A percentile compares a stretch with the other conserved stretches of the same genome.
These are phyloP conservation scores for Dusona sp. DNA, from an alignment of 2,888 invertebrate genomes.

Conservation along the genomic window DNA sequence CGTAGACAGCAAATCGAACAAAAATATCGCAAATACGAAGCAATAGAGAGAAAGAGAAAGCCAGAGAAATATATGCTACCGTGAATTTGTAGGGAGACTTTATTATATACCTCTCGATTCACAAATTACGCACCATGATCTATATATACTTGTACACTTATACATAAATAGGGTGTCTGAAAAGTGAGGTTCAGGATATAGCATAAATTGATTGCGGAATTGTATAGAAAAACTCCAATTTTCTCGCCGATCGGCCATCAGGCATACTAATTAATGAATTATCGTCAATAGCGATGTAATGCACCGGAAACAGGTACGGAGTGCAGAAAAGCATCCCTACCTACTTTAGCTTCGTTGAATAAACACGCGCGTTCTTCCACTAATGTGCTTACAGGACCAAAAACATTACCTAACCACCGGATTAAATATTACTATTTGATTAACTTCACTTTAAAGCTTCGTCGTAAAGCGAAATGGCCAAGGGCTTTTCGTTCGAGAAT, in stretches of 20 bases:
- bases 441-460: neutral
- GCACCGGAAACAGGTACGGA: neutral
- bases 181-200: neutral
- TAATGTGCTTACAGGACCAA: neutral
- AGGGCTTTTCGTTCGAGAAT: neutral
- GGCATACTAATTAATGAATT: neutral
- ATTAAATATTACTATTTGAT: neutral
- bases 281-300: neutral
- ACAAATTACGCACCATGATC: slow-evolving; percentile 41
- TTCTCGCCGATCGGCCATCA: neutral
- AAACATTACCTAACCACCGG: neutral
- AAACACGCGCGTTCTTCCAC: neutral
- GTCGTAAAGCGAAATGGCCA: neutral
- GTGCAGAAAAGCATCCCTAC: too few species aligned
- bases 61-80: slow-evolving; percentile 53
- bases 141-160: slow-evolving; percentile 8
- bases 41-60: slow-evolving; percentile 26
- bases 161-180: slow-evolving; percentile 2
- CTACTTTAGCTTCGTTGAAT: neutral
- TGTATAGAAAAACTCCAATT: neutral
- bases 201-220: neutral
- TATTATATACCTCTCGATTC: slow-evolving; percentile 57
- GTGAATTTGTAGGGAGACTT: slow-evolving; percentile 57
- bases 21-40: slow-evolving; percentile 24
- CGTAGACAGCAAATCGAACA: slow-evolving; percentile 32